These are phyloP conservation scores for Probosciger aterrimus DNA, from an alignment of 2,113 vertebrate genomes.

Conservation along the genomic window DNA sequence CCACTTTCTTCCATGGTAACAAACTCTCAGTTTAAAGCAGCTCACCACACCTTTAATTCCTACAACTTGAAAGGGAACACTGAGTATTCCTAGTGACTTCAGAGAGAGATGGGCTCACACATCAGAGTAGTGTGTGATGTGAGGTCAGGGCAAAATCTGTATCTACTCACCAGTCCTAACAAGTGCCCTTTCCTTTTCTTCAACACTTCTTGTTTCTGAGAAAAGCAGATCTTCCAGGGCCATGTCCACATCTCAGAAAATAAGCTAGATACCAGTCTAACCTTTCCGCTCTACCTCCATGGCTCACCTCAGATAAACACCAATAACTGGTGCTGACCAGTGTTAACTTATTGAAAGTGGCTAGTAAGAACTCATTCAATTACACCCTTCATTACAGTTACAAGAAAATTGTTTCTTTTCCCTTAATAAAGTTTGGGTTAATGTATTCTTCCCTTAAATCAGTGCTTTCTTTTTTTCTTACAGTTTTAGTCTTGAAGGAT, in stretches of 20 bases:
- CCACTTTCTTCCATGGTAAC: neutral
- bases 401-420: neutral
- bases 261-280: neutral
- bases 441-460: neutral
- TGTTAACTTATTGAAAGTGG: neutral
- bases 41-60: neutral
- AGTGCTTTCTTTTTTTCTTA: neutral
- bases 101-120: neutral
- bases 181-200: neutral
- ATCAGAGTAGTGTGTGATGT: neutral
- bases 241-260: neutral
- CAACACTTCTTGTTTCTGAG: neutral
- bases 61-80: neutral
- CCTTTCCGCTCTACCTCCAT: neutral
- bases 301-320: neutral
- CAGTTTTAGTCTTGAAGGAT: neutral
- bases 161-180: neutral
- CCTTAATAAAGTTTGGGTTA: neutral
- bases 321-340: neutral
- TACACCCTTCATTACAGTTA: neutral
- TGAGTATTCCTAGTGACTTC: neutral
- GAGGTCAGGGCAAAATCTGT: neutral
- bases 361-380: neutral
- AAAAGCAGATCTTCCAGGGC: neutral
- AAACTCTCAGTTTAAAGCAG: neutral